Evolutionary conservation across 2,797 vertebrate genomes (phyloP).

Genomic region (Taeniopygia guttata): DNA sequence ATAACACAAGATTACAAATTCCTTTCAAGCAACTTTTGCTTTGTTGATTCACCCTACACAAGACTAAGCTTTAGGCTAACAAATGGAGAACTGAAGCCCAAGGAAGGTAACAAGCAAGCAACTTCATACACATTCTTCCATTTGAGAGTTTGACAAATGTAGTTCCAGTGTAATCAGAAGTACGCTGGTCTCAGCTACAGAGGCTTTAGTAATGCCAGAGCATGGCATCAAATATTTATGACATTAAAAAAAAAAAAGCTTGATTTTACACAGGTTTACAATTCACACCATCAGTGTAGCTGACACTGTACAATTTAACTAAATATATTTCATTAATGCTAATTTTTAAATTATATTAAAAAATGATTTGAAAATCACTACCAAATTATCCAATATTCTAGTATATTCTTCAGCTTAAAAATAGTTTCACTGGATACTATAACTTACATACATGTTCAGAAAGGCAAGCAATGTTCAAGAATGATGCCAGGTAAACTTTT

Average conservation of each 20-base stretch:
- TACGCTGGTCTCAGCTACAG: not conserved
- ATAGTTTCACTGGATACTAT: not conserved
- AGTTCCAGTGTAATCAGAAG: not conserved
- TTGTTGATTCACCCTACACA: not conserved
- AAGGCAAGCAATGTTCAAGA: not conserved
- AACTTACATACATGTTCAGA: not conserved
- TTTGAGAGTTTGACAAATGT: not conserved
- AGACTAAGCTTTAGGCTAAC: not conserved
- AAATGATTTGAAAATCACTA: not conserved
- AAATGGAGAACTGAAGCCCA: not conserved
- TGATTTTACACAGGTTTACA: not conserved
- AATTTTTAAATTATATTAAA: not conserved
- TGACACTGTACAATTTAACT: not conserved
- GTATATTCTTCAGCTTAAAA: not conserved
- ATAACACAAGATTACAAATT: not conserved
- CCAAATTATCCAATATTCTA: not conserved
- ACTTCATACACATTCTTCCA: not conserved
- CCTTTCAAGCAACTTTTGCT: not conserved
- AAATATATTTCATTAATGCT: not conserved
- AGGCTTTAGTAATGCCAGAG: not conserved
- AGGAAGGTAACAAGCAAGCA: not conserved
- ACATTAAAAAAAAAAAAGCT: not conserved
- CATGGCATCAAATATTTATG: not conserved
- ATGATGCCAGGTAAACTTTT: not conserved
- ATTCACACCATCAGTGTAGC: not conserved